Base-by-base conservation (phyloP, 2,797 vertebrate species). In the Acanthornis magna region DNA sequence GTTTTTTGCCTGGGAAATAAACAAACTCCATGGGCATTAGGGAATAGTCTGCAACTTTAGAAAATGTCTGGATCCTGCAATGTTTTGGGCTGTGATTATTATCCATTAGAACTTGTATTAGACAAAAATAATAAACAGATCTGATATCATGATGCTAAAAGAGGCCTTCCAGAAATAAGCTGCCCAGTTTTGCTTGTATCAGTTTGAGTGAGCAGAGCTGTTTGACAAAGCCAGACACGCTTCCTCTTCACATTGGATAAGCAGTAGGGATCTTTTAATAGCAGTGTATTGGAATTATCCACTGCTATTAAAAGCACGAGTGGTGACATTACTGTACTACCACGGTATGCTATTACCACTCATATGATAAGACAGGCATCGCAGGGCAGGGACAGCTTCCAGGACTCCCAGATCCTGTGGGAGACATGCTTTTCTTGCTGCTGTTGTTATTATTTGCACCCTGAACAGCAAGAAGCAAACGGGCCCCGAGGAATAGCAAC, bases 401-500 rank as follows among this genome's bases (percentile, higher is more conserved):
- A 89, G 38, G n/a, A 42, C 47, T 18, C 55, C 6, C 2, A 76
- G 82, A 47, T 53, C 53, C 82, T 54, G 32, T 42, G 67, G 53
- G 75, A 40, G 21, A 72, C 38, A 38, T 1, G 5, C 17, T 68
- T 48, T 54, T 54, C 38, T 45, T 22, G 1, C 15, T 54, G 23
- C 22, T 43, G 26, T 19, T 62, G 9, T n/a, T 45, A 7, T 13
- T 23, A 43, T 12, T 32, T 51, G 57, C 16, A 17, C 51, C 16
- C 16, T 3, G 45, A 78, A 50, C 7, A 61, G 38, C 48, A 74
- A 2, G 81, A 76, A 43, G 45, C 74, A 82, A 93, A 85, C 1
- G 3, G 36, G 27, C 25, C 61, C 29, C 1, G 0, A 42, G 26
- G 16, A 68, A 48, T 13, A 62, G 15, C 0, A 0, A 20, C 0